Conservation (phyloP, 2,113 vertebrate species). For the Prunella fulvescens region DNA sequence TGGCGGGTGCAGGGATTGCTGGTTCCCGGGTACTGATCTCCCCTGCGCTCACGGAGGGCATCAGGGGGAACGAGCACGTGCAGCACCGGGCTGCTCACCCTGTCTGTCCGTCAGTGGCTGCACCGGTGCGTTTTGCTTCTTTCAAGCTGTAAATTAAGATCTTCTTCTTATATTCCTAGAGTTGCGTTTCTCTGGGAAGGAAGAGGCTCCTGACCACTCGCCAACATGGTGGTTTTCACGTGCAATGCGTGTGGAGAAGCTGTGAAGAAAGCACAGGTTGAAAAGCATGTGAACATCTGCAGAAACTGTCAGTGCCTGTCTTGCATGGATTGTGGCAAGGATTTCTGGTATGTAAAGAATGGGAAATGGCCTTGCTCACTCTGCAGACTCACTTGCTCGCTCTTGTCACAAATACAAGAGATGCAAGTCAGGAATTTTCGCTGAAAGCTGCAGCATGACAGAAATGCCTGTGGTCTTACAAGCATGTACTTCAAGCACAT, state of each 20-base stretch:
- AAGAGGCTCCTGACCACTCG: neutral
- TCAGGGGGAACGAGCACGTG: accelerated
- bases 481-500: neutral
- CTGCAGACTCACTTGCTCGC: neutral
- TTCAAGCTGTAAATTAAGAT: neutral
- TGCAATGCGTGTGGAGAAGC: slow-evolving; percentile 91
- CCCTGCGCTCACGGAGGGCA: accelerated
- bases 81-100: accelerated
- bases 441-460: neutral
- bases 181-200: neutral
- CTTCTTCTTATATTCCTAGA: neutral
- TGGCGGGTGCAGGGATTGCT: neutral
- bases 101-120: accelerated
- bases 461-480: neutral
- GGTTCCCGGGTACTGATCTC: accelerated
- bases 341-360: slow-evolving; percentile 84
- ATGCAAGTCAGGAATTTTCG: neutral
- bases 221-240: slow-evolving; percentile 91
- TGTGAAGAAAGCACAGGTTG: slow-evolving; percentile 91
- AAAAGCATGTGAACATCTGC: slow-evolving; percentile 86
- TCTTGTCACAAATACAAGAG: neutral
- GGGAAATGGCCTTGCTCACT: neutral
- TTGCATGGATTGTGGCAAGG: slow-evolving; percentile 94
- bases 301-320: slow-evolving; percentile 83
- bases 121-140: accelerated